Conservation (phyloP, 1,140 invertebrate species). For the Phenacoccus solenopsis region DNA sequence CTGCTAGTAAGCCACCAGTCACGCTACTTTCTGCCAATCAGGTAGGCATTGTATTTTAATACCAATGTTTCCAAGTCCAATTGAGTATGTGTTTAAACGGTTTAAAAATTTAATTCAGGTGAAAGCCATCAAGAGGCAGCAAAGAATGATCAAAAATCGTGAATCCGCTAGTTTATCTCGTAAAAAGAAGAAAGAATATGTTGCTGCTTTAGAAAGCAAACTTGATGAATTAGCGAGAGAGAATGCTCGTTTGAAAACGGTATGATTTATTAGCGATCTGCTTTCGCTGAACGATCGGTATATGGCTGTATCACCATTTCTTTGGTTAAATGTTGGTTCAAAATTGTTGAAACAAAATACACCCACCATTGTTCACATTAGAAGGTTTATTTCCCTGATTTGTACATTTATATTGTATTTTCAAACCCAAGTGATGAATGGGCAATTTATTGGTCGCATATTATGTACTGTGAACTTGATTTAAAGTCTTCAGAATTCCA, state of each 20-base stretch:
- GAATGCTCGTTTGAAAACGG: constrained; percentile 54
- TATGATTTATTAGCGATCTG: constrained; percentile 38
- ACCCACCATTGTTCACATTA: not conserved
- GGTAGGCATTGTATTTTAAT: not conserved
- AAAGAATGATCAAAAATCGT: constrained; percentile 31
- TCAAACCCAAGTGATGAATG: too few relatives aligned
- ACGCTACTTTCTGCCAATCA: not conserved
- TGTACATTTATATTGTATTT: too few relatives aligned
- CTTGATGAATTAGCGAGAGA: constrained; percentile 56
- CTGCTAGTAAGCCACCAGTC: not conserved
- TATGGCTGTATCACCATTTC: too few relatives aligned
- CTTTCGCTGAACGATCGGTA: too few relatives aligned
- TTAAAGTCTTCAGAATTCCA: too few relatives aligned
- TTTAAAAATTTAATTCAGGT: too few relatives aligned
- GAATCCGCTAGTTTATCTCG: constrained; percentile 81
- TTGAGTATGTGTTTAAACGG: too few relatives aligned
- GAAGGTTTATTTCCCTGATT: not conserved
- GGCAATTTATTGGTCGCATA: too few relatives aligned
- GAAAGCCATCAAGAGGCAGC: constrained; percentile 22
- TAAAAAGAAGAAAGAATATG: constrained; percentile 86
- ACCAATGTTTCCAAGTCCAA: too few relatives aligned
- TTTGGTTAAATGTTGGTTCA: too few relatives aligned
- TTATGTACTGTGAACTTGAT: too few relatives aligned
- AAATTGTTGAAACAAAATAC: not conserved
- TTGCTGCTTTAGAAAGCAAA: constrained; percentile 59